phyloP scores from a whole-genome alignment of 2,888 invertebrate species.

The Blastobasis adustella region DNA sequence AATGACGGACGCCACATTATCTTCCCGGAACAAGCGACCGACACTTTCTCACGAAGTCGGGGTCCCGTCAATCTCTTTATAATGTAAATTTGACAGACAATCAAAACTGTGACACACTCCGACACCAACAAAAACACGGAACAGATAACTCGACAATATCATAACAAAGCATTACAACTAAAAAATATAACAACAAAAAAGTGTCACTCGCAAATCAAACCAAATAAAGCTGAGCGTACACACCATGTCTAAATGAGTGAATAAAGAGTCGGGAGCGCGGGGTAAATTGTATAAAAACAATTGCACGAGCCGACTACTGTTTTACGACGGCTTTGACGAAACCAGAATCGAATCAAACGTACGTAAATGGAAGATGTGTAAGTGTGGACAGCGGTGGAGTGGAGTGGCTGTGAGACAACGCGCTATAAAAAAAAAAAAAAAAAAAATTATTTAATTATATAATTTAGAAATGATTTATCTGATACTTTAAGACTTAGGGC shows the following conservation, averaged over 20 bases:
- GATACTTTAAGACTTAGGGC: too few relatives aligned
- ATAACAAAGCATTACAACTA: constrained; percentile 47
- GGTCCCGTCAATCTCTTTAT: constrained; percentile 36
- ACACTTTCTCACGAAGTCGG: constrained; percentile 47
- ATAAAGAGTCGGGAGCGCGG: constrained; percentile 38
- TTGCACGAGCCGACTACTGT: constrained; percentile 54
- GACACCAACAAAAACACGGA: constrained; percentile 32
- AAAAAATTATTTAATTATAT: too few relatives aligned
- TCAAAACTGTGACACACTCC: constrained; percentile 65
- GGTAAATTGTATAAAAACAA: constrained; percentile 72
- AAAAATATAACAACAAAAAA: constrained; percentile 44
- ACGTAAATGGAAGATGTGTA: constrained; percentile 63
- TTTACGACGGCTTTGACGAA: constrained; percentile 69
- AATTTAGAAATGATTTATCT: too few relatives aligned
- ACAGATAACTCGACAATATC: constrained; percentile 50
- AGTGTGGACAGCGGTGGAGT: constrained; percentile 25
- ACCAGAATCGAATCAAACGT: constrained; percentile 66
- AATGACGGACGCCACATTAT: too few relatives aligned
- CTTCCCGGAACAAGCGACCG: too few relatives aligned
- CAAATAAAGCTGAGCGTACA: constrained; percentile 46
- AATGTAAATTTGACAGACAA: constrained; percentile 68
- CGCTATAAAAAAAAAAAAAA: too few relatives aligned
- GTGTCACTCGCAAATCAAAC: constrained; percentile 68
- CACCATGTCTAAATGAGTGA: constrained; percentile 53
- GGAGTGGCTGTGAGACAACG: constrained; percentile 21